phyloP scores from a whole-genome alignment of 92 coral and sea anemone species.

The Ricordea florida region DNA sequence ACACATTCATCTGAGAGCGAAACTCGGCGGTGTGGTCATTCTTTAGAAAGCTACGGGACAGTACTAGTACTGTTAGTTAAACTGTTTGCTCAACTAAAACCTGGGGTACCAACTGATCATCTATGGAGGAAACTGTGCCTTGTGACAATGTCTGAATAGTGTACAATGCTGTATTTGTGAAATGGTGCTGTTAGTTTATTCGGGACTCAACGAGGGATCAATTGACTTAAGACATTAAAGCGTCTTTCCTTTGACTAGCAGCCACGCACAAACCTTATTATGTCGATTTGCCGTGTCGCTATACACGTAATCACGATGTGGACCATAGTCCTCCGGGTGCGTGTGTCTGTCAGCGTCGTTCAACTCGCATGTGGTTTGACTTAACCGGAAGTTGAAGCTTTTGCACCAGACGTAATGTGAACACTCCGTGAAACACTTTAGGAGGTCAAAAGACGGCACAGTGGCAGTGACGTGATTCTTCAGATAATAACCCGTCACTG shows the following conservation, averaged over 20 bases:
- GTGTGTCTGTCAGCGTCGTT: slow-evolving; percentile 21
- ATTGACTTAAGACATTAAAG: neutral
- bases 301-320: neutral
- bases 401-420: neutral
- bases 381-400: slow-evolving; percentile 2
- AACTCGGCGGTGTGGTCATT: no score
- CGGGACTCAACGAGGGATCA: neutral
- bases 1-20: no score
- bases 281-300: neutral
- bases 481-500: neutral
- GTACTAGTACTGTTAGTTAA: no score
- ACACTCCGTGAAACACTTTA: neutral
- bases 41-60: no score
- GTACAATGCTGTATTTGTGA: no score
- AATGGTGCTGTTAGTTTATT: neutral
- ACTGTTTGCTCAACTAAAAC: no score
- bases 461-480: neutral
- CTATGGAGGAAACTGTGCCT: no score
- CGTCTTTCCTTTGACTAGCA: no score
- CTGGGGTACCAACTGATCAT: no score
- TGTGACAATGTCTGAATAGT: no score
- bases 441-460: neutral
- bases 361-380: neutral
- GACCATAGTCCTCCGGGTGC: neutral
- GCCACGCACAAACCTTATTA: neutral